These are phyloP conservation scores for Talpa occidentalis DNA, from an alignment of 2,113 vertebrate genomes.

Conservation along the genomic window DNA sequence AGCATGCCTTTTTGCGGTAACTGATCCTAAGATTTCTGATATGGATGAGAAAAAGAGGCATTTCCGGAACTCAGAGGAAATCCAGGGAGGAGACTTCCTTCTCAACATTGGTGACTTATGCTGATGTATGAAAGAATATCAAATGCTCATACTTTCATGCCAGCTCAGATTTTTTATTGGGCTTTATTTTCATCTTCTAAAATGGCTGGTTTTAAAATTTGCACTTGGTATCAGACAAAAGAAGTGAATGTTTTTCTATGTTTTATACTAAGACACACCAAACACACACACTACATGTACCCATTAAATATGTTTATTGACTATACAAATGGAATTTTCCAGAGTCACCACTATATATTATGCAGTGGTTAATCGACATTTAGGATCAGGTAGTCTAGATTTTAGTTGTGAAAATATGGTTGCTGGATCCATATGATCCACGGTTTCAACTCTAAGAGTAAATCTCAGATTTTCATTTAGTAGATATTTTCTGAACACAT, in stretches of 20 bases:
- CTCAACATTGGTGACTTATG: background rate
- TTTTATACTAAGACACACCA: background rate
- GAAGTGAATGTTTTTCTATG: background rate
- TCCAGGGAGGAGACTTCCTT: background rate
- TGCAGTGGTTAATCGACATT: background rate
- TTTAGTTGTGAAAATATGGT: background rate
- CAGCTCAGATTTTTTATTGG: background rate
- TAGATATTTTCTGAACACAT: background rate
- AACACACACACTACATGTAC: background rate
- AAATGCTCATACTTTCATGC: background rate
- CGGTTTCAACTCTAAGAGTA: background rate
- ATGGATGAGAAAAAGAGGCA: background rate
- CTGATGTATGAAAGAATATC: background rate
- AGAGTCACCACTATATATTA: background rate
- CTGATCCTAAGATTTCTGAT: background rate
- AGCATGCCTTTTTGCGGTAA: background rate
- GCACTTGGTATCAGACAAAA: background rate
- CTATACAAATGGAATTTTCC: background rate
- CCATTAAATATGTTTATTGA: background rate
- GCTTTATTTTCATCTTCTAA: background rate
- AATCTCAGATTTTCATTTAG: constrained; percentile 14
- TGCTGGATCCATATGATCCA: background rate
- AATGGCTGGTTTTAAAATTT: background rate
- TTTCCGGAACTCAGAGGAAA: constrained; percentile 12
- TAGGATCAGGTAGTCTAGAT: background rate